These are phyloP conservation scores for Phoeniculus purpureus DNA, from an alignment of 2,797 vertebrate genomes.

Conservation along the genomic window DNA sequence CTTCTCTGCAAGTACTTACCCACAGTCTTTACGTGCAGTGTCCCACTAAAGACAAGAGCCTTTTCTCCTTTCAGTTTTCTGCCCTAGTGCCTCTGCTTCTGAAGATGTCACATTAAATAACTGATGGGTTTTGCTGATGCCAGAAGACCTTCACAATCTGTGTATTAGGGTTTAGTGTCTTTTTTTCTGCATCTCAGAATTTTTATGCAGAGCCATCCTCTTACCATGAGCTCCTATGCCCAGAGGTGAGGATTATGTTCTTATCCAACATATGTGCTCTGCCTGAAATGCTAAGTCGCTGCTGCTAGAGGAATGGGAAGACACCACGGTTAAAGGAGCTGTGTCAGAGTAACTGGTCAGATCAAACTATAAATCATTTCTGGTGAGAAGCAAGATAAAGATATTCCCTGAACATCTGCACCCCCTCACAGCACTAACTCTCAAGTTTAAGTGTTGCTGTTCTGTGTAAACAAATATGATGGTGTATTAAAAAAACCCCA, in stretches of 20 bases:
- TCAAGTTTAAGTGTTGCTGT: background rate
- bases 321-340: conserved; percentile 28
- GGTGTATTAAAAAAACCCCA: background rate
- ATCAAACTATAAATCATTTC: background rate
- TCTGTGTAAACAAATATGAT: background rate
- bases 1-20: background rate
- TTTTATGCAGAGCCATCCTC: conserved; percentile 59
- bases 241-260: conserved; percentile 63
- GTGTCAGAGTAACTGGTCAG: conserved; percentile 20
- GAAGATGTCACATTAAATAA: conserved; percentile 41
- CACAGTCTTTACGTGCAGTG: background rate
- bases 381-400: background rate
- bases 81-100: background rate
- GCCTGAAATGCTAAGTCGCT: conserved; percentile 61
- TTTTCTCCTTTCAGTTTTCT: background rate
- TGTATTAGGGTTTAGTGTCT: conserved; percentile 18
- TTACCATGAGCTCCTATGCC: conserved; percentile 34
- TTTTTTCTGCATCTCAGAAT: conserved; percentile 1
- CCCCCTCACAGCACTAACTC: background rate
- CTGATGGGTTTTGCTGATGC: conserved; percentile 20
- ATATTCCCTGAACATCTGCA: background rate
- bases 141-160: conserved; percentile 31
- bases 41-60: background rate
- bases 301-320: conserved; percentile 34
- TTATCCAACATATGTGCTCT: conserved; percentile 63